Conservation (phyloP, 2,797 vertebrate species). For the Xenopus petersii region DNA sequence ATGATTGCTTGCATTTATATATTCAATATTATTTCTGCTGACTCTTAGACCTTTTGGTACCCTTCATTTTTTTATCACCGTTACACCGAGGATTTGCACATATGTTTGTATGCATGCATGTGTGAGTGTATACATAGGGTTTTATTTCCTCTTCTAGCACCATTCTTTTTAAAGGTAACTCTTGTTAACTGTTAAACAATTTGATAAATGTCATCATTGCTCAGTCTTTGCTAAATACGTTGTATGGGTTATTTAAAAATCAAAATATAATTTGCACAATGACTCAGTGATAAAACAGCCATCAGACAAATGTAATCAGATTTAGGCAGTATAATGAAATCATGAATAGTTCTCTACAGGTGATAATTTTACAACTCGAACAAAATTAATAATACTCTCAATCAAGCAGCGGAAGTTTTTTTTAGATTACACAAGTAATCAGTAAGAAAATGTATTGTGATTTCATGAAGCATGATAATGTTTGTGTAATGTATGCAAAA, state of each 20-base stretch:
- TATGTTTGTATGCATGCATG: too few species aligned
- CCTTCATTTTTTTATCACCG: too few species aligned
- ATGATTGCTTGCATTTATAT: too few species aligned
- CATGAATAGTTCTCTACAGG: slow-evolving; percentile 70
- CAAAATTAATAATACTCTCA: slow-evolving; percentile 77
- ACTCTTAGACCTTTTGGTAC: too few species aligned
- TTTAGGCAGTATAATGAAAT: slow-evolving; percentile 56
- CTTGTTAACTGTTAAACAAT: slow-evolving; percentile 7
- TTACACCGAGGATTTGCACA: too few species aligned
- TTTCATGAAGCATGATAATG: slow-evolving; percentile 69
- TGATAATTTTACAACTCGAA: slow-evolving; percentile 76
- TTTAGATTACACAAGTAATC: slow-evolving; percentile 73
- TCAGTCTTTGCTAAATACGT: slow-evolving; percentile 19
- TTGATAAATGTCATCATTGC: slow-evolving; percentile 11
- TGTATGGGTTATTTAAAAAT: slow-evolving; percentile 38
- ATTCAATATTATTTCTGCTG: too few species aligned
- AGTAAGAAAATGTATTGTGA: slow-evolving; percentile 75
- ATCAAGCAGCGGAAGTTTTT: slow-evolving; percentile 71
- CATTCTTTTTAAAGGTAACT: neutral
- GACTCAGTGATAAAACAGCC: slow-evolving; percentile 46
- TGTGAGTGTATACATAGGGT: too few species aligned
- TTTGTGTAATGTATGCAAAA: slow-evolving; percentile 77
- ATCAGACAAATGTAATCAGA: slow-evolving; percentile 48
- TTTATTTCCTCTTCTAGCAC: too few species aligned
- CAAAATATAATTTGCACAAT: slow-evolving; percentile 46